Base-by-base conservation (phyloP, 2,797 vertebrate species). In the Amblyopsis hoosieri region DNA sequence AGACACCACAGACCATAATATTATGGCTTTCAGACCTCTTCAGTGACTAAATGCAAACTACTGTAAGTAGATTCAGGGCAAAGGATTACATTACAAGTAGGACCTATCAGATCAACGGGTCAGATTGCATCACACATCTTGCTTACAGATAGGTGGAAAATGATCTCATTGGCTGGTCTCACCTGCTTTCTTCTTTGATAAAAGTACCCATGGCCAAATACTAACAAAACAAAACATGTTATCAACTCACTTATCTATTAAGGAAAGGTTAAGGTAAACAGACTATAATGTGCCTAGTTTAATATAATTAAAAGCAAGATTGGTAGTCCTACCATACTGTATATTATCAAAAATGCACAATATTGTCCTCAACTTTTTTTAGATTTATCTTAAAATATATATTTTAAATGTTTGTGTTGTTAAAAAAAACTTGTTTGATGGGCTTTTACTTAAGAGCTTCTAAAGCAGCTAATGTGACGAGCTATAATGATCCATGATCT, bases 401-500 rank as follows among this genome's bases (percentile, higher is more conserved):
- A 23, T 23, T 23, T 23, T 23, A 72, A 37, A 62, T 42, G 45
- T 59, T 77, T 72, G 17, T 17, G 13, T 9, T 10, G 13, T 1
- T 52, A 66, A 31, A 63, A 65, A 49, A 65, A 54, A 48, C 42
- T 54, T 9, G 59, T 66, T 76, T 63, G 52, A 72, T 60, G 42
- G 58, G 55, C 62, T 63, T 12, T 57, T 53, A 70, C 54, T 63
- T 69, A 73, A 74, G 78, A 81, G 64, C 74, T 67, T 62, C 76
- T 82, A 68, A 75, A 79, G 53, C 82, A 82, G 80, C 64, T 82
- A 74, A 84, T 83, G 79, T 48, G 66, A 72, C 72, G 79, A 87
- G 72, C 83, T 90, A 80, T 84, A 85, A 89, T 89, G 87, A 91
- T 89, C 86, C 80, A 87, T 82, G 87, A 81, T 83, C 84, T 87